Conservation (phyloP, 2,888 invertebrate species). For the Lasioglossum marginatum region DNA sequence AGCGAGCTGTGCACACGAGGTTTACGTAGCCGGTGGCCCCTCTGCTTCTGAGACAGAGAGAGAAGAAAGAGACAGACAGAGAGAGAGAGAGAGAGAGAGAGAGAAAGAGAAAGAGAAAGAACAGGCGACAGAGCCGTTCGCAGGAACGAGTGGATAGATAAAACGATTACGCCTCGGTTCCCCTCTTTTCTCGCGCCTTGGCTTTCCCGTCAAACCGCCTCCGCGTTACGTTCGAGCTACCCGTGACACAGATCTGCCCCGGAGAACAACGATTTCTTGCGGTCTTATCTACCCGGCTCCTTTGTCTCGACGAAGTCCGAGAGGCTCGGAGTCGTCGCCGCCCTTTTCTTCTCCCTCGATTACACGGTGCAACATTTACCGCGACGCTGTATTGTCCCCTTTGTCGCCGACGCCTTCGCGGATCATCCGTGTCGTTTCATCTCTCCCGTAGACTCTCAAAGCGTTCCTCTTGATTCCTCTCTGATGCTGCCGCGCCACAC, state of each 20-base stretch:
- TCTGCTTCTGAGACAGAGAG: background rate
- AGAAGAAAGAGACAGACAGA: too few species aligned
- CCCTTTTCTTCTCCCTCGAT: background rate
- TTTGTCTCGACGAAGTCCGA: background rate
- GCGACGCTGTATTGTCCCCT: background rate
- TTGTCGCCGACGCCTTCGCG: background rate
- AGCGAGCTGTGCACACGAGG: slow-evolving; percentile 35
- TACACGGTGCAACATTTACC: background rate
- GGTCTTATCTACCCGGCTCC: slow-evolving; percentile 8
- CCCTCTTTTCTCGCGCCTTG: background rate
- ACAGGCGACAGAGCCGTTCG: slow-evolving; percentile 29
- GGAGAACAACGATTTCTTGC: background rate
- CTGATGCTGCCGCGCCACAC: background rate
- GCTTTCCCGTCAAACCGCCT: slow-evolving; percentile 2
- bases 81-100: background rate
- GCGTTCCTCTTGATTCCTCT: background rate
- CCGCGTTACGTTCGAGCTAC: background rate
- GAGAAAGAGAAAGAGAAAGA: background rate
- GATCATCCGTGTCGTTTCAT: slow-evolving; percentile 4
- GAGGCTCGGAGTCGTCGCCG: background rate
- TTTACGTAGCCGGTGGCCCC: slow-evolving; percentile 3
- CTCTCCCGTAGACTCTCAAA: background rate
- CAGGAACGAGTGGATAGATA: slow-evolving; percentile 45
- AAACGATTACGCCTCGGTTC: slow-evolving; percentile 44
- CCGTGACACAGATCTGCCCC: slow-evolving; percentile 24